Percentiles rank a stretch among this genome's conserved stretches.
These are phyloP conservation scores for Stenopsyche tienmushanensis DNA, from an alignment of 1,140 invertebrate species.

Conservation along the genomic window DNA sequence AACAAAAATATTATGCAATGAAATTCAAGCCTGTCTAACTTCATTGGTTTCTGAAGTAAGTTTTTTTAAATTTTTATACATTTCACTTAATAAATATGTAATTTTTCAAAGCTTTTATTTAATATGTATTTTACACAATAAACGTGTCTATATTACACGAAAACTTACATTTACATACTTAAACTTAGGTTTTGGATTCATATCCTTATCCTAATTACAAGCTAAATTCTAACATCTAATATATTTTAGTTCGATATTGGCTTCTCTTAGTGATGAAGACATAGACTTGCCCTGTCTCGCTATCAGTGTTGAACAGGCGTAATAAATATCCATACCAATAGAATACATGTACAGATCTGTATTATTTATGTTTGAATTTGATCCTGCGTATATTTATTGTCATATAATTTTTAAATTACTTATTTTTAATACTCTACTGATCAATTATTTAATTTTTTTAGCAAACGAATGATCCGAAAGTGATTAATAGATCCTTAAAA, in stretches of 20 bases:
- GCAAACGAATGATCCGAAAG: conserved; percentile 24
- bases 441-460: conserved; percentile 33
- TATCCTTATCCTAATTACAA: too few relatives aligned
- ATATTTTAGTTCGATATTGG: too few relatives aligned
- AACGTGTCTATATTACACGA: too few relatives aligned
- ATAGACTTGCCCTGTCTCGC: too few relatives aligned
- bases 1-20: conserved; percentile 15
- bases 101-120: too few relatives aligned
- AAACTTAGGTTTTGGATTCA: too few relatives aligned
- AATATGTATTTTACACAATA: too few relatives aligned
- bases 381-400: not conserved
- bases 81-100: not conserved
- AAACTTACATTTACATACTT: too few relatives aligned
- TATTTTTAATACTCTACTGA: too few relatives aligned
- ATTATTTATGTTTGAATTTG: not conserved
- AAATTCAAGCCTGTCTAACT: conserved; percentile 20
- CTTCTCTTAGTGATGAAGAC: too few relatives aligned
- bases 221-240: too few relatives aligned
- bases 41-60: conserved; percentile 23
- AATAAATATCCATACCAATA: not conserved
- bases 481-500: conserved; percentile 29
- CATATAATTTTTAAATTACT: not conserved
- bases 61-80: conserved; percentile 1
- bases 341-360: not conserved
- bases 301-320: not conserved